phyloP scores from a whole-genome alignment of 1,140 invertebrate genomes.

The Melipona quadrifasciata region DNA sequence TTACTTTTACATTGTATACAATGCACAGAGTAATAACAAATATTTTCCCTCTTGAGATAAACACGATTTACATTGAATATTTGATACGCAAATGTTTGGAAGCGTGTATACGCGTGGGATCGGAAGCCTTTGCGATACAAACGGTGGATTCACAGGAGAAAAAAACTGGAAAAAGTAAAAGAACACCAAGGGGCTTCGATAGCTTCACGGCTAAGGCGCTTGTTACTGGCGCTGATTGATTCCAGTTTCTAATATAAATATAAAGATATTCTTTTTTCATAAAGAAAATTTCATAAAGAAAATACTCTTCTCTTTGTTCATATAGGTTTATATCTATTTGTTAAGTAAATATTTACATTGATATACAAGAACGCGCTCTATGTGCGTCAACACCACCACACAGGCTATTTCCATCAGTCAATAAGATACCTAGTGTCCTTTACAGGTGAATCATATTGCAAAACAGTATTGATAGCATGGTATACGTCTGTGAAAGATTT shows the following conservation, averaged over 20 bases:
- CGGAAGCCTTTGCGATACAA: conserved; percentile 21
- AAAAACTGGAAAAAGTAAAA: conserved; percentile 29
- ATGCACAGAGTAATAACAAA: neutral
- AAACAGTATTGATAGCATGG: conserved; percentile 23
- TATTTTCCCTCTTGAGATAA: too few relatives aligned
- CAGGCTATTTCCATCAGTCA: conserved; percentile 44
- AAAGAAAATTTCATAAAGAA: neutral
- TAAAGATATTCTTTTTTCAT: neutral
- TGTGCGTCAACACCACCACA: conserved; percentile 32
- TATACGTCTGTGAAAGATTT: conserved; percentile 25
- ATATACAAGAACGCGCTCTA: conserved; percentile 27
- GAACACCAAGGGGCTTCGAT: conserved; percentile 36
- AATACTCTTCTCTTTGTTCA: neutral
- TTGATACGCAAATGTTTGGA: neutral
- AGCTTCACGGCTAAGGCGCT: neutral
- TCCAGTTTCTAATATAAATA: neutral
- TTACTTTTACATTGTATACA: neutral
- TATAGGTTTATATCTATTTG: neutral
- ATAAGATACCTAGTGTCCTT: conserved; percentile 58
- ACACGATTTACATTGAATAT: neutral
- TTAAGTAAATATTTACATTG: neutral
- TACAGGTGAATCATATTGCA: conserved; percentile 60
- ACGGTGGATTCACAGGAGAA: neutral
- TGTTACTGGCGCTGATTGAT: neutral
- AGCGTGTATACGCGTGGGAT: neutral